These are phyloP conservation scores for Cartodere bifasciata DNA, from an alignment of 2,888 invertebrate genomes.

Conservation along the genomic window DNA sequence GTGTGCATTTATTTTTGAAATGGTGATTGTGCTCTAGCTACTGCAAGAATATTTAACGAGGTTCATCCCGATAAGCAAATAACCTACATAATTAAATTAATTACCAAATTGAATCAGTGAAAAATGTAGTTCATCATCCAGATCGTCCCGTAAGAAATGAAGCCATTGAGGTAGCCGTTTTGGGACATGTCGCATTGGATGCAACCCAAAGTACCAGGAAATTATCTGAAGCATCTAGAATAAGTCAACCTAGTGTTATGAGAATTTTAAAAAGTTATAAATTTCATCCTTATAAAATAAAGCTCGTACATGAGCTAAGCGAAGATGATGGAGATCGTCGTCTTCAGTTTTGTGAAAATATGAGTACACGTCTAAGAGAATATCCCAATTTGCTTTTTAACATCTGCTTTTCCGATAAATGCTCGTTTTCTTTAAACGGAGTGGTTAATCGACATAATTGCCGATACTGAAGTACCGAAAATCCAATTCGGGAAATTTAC, in stretches of 20 bases:
- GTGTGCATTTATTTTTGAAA: too few species aligned
- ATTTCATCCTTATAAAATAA: conserved; percentile 18
- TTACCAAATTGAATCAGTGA: too few species aligned
- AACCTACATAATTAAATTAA: too few species aligned
- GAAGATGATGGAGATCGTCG: conserved; percentile 18
- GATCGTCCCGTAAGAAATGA: too few species aligned
- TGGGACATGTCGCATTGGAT: conserved; percentile 13
- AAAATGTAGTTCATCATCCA: too few species aligned
- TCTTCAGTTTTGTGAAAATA: conserved; percentile 16
- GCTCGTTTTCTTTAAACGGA: conserved; percentile 10
- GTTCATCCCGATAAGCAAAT: too few species aligned
- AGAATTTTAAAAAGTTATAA: conserved; percentile 11
- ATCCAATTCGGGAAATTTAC: conserved; percentile 1
- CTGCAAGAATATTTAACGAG: too few species aligned
- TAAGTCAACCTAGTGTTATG: conserved; percentile 3
- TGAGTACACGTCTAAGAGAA: not conserved
- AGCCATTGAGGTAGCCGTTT: conserved; percentile 12
- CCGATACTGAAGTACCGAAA: conserved; percentile 6
- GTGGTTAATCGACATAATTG: conserved; percentile 10
- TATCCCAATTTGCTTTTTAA: conserved; percentile 3
- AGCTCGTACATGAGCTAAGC: conserved; percentile 17
- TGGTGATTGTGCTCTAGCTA: too few species aligned
- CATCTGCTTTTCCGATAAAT: conserved; percentile 10
- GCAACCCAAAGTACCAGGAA: conserved; percentile 12
- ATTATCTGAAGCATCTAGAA: conserved; percentile 6